Evolutionary conservation across 2,888 invertebrate species (phyloP), one percentile per base, ranked within the genome.

Genomic region (Zonitis immaculata): DNA sequence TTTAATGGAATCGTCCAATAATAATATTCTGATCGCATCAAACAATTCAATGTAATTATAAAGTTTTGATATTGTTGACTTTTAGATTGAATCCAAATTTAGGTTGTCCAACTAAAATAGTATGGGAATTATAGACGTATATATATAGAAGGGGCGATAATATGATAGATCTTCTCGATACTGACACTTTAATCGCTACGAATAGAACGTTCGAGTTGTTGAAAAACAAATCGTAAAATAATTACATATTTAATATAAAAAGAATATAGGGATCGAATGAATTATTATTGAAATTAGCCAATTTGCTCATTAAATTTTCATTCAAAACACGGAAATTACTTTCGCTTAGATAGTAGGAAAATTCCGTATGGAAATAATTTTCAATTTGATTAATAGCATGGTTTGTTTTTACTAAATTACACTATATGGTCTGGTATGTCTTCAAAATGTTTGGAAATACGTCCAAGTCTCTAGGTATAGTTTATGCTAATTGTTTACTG

Each of bases 401-500:
- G n/a, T n/a, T n/a, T n/a, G n/a, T n/a, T n/a, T n/a, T n/a, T n/a
- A n/a, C n/a, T n/a, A n/a, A n/a, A n/a, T n/a, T n/a, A n/a, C n/a
- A n/a, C 8, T 18, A 35, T 8, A 35, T 9, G 16, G 16, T 35
- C 35, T 35, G 32, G 3, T 45, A 22, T 47, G 46, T 51, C 49
- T 48, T 46, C 18, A 55, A 60, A n/a, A 61, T 62, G 56, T 63
- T 57, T n/a, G n/a, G n/a, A 51, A 35, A 35, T 16, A 35, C 49
- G 49, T 63, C 59, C 56, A 60, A n/a, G 61, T 64, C 64, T 66
- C 63, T 65, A 63, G 67, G n/a, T n/a, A 65, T 66, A 68, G 67
- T 70, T 63, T 66, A 66, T 67, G 67, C 66, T 69, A 70, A 70
- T 70, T 70, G 69, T 64, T 58, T 58, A 62, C 56, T 62, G 61